phyloP scores from a whole-genome alignment of 2,797 vertebrate genomes.

The Onychomys leucogaster region DNA sequence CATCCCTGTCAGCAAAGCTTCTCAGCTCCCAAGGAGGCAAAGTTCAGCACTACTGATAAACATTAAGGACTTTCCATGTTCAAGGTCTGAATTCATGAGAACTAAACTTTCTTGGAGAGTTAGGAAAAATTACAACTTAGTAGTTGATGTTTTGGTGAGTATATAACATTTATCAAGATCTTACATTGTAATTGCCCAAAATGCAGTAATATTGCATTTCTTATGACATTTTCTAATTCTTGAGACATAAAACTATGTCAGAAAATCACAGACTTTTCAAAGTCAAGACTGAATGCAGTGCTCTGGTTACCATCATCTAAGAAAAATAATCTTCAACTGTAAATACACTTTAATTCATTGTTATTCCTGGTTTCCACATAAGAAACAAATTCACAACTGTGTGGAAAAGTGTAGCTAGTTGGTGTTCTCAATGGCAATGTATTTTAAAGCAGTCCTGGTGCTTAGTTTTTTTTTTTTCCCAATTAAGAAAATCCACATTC shows the following conservation, averaged over 20 bases:
- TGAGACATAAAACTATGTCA: not conserved
- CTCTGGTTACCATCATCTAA: not conserved
- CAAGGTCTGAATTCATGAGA: not conserved
- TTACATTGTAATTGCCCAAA: conserved; percentile 10
- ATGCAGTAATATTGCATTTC: not conserved
- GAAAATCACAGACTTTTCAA: not conserved
- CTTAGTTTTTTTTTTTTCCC: not conserved
- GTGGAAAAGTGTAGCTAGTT: not conserved
- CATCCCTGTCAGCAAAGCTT: not conserved
- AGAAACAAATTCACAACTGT: not conserved
- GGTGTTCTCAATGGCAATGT: not conserved
- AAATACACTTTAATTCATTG: not conserved
- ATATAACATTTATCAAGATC: not conserved
- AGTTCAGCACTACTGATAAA: not conserved
- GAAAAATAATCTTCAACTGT: not conserved
- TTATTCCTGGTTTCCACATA: conserved; percentile 31
- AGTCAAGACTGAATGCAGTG: not conserved
- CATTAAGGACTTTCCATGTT: not conserved
- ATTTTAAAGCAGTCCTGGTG: not conserved
- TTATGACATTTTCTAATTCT: not conserved
- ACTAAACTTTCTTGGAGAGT: not conserved
- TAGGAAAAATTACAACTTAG: not conserved
- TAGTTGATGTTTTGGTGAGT: not conserved
- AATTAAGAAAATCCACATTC: not conserved
- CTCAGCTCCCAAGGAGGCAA: not conserved